A percentile compares a stretch with the other conserved stretches of the same genome.
Conservation (phyloP, 2,888 invertebrate genomes). For the Dolomedes plantarius region DNA sequence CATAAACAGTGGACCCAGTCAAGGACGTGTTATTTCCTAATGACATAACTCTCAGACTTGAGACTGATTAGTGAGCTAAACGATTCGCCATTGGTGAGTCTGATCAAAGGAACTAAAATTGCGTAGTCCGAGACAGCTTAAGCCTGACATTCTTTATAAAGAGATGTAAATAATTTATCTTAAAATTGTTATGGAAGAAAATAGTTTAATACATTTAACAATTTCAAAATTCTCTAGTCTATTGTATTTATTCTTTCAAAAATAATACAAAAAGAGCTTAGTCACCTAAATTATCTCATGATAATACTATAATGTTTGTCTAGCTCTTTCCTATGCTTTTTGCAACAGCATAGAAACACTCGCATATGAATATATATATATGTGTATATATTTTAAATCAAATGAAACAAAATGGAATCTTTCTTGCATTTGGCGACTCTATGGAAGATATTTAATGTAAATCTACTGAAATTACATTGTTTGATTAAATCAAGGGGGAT, state of each 20-base stretch:
- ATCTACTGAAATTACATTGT: too few relatives aligned
- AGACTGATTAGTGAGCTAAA: constrained; percentile 9
- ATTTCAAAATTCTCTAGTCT: not conserved
- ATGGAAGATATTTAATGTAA: too few relatives aligned
- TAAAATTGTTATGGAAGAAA: not conserved
- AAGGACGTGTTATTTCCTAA: constrained; percentile 65
- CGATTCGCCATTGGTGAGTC: not conserved
- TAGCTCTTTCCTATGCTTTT: too few relatives aligned
- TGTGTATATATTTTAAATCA: too few relatives aligned
- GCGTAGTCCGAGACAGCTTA: not conserved
- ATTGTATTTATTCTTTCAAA: not conserved
- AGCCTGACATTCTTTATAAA: not conserved
- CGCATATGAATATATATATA: too few relatives aligned
- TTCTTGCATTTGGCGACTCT: too few relatives aligned
- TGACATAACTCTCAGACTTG: not conserved
- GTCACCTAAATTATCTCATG: not conserved
- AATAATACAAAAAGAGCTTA: not conserved
- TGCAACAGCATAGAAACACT: too few relatives aligned
- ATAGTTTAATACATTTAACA: not conserved
- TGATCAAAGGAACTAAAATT: constrained; percentile 6
- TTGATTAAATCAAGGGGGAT: too few relatives aligned
- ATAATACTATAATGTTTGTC: too few relatives aligned
- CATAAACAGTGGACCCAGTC: constrained; percentile 46
- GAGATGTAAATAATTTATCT: not conserved
- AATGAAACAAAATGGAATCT: too few relatives aligned